Evolutionary conservation across 1,140 invertebrate genomes (phyloP).

Genomic region (Coptotermes formosanus): DNA sequence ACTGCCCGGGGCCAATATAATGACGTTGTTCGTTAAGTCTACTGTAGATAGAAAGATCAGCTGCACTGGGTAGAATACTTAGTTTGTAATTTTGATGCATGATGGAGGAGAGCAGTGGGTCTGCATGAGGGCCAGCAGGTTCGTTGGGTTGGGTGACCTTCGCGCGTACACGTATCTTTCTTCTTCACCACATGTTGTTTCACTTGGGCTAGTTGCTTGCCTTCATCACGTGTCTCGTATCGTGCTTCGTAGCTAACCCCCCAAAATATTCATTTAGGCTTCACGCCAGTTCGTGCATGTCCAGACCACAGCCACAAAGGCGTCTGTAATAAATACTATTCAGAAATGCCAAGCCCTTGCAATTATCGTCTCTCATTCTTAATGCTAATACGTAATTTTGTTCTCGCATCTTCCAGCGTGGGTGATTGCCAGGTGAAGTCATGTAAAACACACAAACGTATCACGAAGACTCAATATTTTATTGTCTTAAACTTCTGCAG

Average conservation of each 20-base stretch:
- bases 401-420: too few species aligned
- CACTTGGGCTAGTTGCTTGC: neutral
- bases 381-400: too few species aligned
- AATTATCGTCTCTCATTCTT: too few species aligned
- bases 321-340: too few species aligned
- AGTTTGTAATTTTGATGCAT: neutral
- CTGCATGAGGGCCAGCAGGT: conserved; percentile 11
- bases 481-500: neutral
- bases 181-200: conserved; percentile 3
- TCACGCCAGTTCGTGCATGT: too few species aligned
- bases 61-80: neutral
- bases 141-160: conserved; percentile 12
- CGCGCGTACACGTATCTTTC: neutral
- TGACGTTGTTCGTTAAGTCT: neutral
- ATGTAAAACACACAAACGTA: too few species aligned
- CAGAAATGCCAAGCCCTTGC: too few species aligned
- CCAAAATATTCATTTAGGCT: neutral
- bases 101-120: neutral
- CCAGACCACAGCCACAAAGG: too few species aligned
- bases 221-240: neutral
- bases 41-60: neutral
- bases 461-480: neutral
- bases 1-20: neutral
- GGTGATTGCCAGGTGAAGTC: too few species aligned
- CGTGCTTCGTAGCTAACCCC: neutral